Percentiles rank a stretch among this genome's conserved stretches.
Conservation (phyloP, 1,140 invertebrate genomes). For the Neodiprion lecontei region DNA sequence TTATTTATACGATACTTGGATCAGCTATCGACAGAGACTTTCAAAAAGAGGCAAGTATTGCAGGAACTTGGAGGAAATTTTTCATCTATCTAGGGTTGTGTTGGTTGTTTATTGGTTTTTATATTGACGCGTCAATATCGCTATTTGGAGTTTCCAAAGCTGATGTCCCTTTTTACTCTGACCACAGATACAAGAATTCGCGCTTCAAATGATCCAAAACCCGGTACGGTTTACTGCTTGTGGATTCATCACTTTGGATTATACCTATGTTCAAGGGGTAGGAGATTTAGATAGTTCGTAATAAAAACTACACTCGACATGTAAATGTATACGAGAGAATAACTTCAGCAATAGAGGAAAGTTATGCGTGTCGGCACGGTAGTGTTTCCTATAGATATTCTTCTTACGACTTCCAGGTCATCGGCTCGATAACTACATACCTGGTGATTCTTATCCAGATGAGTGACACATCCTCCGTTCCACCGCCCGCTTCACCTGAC, state of each 20-base stretch:
- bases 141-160: too few species aligned
- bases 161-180: not conserved
- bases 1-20: conserved; percentile 41
- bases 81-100: conserved; percentile 3
- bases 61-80: not conserved
- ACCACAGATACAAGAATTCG: conserved; percentile 27
- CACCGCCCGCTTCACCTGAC: not conserved
- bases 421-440: conserved; percentile 71
- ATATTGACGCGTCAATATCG: not conserved
- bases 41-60: conserved; percentile 29
- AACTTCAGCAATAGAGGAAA: not conserved
- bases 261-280: conserved; percentile 28
- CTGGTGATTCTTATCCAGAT: conserved; percentile 72
- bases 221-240: conserved; percentile 31
- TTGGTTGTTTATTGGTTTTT: not conserved
- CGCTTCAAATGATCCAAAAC: conserved; percentile 27
- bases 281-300: not conserved
- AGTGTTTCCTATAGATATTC: not conserved
- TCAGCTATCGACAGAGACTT: conserved; percentile 31
- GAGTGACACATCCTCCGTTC: not conserved
- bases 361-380: not conserved
- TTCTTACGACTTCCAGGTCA: conserved; percentile 59
- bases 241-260: conserved; percentile 31
- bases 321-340: not conserved
- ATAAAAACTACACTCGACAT: not conserved